These are phyloP conservation scores for human DNA, from an alignment of 2,113 vertebrate genomes.

Conservation along the genomic window DNA sequence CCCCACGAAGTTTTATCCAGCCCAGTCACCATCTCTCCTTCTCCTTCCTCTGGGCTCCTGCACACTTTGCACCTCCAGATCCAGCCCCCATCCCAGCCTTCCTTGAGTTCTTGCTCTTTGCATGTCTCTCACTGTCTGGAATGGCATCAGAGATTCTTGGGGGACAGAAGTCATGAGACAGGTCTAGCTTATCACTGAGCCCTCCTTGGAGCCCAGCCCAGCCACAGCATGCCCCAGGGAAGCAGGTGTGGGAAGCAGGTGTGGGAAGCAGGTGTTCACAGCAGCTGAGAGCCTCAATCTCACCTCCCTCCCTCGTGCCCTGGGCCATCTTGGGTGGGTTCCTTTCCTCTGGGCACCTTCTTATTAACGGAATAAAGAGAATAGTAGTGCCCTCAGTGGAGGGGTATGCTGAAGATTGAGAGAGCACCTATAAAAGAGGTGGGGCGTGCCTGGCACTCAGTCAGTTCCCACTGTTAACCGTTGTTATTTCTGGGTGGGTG, in stretches of 20 bases:
- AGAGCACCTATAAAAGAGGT: too few species aligned
- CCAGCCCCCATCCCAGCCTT: background rate
- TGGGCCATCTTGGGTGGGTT: background rate
- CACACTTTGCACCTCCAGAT: background rate
- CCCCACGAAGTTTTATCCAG: background rate
- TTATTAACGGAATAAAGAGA: background rate
- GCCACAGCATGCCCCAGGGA: background rate
- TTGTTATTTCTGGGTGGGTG: too few species aligned
- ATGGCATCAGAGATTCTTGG: background rate
- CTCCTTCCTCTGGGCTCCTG: background rate
- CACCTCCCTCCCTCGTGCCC: background rate
- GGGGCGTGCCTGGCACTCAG: background rate
- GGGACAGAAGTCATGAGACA: background rate
- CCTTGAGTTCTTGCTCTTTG: background rate
- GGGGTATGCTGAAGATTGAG: background rate
- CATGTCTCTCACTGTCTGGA: background rate
- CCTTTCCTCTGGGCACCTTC: background rate
- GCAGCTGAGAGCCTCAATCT: background rate
- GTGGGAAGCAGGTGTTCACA: background rate
- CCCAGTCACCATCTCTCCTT: background rate
- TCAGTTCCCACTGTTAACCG: fast-evolving
- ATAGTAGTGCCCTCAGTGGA: fast-evolving
- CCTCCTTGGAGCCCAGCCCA: background rate
- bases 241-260: background rate
- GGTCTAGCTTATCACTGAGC: background rate